phyloP scores from a whole-genome alignment of 2,888 invertebrate genomes.

The Rapana venosa region DNA sequence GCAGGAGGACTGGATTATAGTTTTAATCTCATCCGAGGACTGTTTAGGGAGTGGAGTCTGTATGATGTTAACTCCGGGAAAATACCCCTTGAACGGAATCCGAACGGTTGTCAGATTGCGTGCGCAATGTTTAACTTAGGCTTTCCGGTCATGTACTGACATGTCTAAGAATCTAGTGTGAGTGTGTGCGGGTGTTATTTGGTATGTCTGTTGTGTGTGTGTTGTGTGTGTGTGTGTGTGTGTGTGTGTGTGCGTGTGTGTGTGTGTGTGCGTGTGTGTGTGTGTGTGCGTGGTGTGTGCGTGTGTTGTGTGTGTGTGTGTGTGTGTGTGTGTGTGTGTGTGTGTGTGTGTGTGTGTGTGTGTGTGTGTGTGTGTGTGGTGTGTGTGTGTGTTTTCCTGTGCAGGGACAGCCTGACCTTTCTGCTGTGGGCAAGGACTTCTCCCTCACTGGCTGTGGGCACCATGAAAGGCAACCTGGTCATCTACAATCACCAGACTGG shows the following conservation, averaged over 20 bases:
- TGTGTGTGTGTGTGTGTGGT: not conserved
- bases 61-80: too few species aligned
- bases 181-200: not conserved
- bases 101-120: too few species aligned
- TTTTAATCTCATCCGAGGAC: too few species aligned
- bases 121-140: too few species aligned
- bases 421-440: slow-evolving; percentile 93
- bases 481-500: slow-evolving; percentile 96
- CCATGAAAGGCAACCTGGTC: slow-evolving; percentile 94
- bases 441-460: slow-evolving; percentile 94
- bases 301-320: not conserved
- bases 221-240: not conserved
- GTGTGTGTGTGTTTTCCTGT: not conserved
- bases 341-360: not conserved
- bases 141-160: too few species aligned
- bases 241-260: not conserved
- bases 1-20: too few species aligned
- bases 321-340: not conserved
- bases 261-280: not conserved
- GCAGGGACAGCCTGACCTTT: slow-evolving; percentile 91
- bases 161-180: too few species aligned
- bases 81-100: too few species aligned
- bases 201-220: not conserved
- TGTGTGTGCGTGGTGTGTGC: too few species aligned
- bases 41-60: too few species aligned